Base-by-base conservation (phyloP, 1,140 invertebrate genomes). In the Tetragnatha versicolor region DNA sequence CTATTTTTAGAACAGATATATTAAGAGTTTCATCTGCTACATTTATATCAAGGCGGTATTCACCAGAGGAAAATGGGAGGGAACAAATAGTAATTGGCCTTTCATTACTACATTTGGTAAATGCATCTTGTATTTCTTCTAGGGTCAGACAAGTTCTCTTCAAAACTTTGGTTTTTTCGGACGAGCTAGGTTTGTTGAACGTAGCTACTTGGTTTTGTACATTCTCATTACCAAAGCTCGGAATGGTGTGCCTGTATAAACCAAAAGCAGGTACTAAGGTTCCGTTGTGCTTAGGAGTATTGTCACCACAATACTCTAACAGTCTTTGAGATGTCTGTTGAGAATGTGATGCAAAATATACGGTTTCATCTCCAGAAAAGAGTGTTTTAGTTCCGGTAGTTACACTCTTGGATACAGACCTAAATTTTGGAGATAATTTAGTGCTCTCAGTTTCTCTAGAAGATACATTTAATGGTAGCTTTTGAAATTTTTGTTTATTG, bases 301-400 rank as follows among this genome's bases (percentile, higher is more conserved):
- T 29, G 7, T 49, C 14, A 22, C 55, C 33, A 55, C 31, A 53
- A 70, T 37, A 53, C 10, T 70, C 49, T 4, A 70, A 25, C 5
- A 75, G 55, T 35, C 45, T 77, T 66, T 77, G 73, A 27, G 73
- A 77, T 29, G 73, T 77, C 55, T 77, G 60, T 31, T 76, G 73
- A 22, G 73, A 65, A 37, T 77, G 73, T 35, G 65, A 60, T 27
- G 60, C 25, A 29, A 53, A 77, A 37, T 29, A 47, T 39, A 77
- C n/a, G 42, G 53, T 60, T 22, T 65, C 47, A 37, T 53, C 58
- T 63, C 35, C 29, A 29, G 58, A 31, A 31, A 31, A n/a, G n/a
- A 47, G 14, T 22, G 65, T 33, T 42, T 65, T 14, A 33, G 55
- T 33, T 22, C 29, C 55, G 20, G 55, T 58, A 33, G 35, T 58